Evolutionary conservation across 2,888 invertebrate genomes (phyloP).

Genomic region (Petrolisthes cinctipes): DNA sequence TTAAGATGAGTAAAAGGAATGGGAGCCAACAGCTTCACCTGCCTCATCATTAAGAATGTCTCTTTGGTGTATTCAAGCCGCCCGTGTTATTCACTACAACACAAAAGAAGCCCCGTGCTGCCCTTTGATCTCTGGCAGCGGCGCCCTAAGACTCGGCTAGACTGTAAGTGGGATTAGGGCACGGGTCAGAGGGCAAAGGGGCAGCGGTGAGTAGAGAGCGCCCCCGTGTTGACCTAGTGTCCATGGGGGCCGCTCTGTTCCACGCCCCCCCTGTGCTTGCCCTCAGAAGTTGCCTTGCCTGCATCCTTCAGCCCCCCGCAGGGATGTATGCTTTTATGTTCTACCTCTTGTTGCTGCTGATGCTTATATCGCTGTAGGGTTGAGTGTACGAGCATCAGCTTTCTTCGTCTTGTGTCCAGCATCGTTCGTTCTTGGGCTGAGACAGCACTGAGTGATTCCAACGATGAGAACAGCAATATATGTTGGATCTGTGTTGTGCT

Average conservation of each 20-base stretch:
- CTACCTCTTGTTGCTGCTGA: too few relatives aligned
- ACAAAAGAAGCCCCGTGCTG: slow-evolving; percentile 25
- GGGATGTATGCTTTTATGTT: too few relatives aligned
- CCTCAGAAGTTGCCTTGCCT: too few relatives aligned
- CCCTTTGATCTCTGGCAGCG: slow-evolving; percentile 38
- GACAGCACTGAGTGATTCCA: too few relatives aligned
- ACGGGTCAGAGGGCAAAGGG: slow-evolving; percentile 53
- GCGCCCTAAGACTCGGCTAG: slow-evolving; percentile 38
- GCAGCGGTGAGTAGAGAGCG: slow-evolving; percentile 24
- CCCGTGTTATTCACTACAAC: slow-evolving; percentile 41
- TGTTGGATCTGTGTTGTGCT: too few relatives aligned
- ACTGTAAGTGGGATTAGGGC: slow-evolving; percentile 56
- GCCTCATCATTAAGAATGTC: slow-evolving; percentile 51
- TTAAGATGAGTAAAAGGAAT: not conserved
- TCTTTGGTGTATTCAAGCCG: slow-evolving; percentile 56
- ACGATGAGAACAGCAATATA: too few relatives aligned
- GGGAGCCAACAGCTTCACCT: not conserved
- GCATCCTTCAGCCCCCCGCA: too few relatives aligned
- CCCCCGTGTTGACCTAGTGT: slow-evolving; percentile 38
- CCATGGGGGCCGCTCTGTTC: not conserved
- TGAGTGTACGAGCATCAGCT: too few relatives aligned
- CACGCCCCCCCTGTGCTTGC: not conserved
- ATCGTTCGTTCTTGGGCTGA: too few relatives aligned
- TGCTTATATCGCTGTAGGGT: too few relatives aligned
- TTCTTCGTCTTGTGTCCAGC: too few relatives aligned